phyloP scores from a whole-genome alignment of 2,888 invertebrate species.

The Physocephala rufipes region DNA sequence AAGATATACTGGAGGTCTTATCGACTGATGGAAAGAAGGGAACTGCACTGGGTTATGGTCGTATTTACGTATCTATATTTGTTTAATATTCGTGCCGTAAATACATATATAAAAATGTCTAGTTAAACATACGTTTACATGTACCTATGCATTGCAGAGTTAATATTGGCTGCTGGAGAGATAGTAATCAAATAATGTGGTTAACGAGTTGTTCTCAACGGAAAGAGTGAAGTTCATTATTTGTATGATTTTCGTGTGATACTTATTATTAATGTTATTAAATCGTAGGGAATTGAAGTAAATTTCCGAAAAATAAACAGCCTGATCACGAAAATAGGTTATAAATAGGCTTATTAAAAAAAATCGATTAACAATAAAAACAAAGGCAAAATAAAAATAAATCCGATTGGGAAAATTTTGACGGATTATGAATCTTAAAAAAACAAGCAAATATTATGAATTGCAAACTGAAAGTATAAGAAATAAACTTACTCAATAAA shows the following conservation, averaged over 20 bases:
- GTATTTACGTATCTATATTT: not conserved
- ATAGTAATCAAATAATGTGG: not conserved
- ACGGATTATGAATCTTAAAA: too few relatives aligned
- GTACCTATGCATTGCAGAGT: not conserved
- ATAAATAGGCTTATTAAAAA: too few relatives aligned
- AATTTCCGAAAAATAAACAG: not conserved
- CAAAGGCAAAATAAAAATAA: too few relatives aligned
- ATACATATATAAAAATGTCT: not conserved
- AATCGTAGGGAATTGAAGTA: conserved; percentile 3
- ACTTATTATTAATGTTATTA: not conserved
- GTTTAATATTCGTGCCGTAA: not conserved
- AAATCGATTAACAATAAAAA: too few relatives aligned
- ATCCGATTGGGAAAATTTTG: too few relatives aligned
- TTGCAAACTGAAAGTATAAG: not conserved
- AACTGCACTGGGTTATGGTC: not conserved
- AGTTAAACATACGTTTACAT: not conserved
- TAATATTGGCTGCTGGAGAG: too few relatives aligned
- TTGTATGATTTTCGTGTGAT: not conserved
- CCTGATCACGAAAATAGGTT: too few relatives aligned
- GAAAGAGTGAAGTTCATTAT: not conserved
- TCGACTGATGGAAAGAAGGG: too few relatives aligned
- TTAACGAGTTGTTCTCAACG: not conserved
- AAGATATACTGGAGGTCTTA: too few relatives aligned
- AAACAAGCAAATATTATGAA: too few relatives aligned
- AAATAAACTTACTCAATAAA: conserved; percentile 5